These are phyloP conservation scores for Pseudoips prasinana DNA, from an alignment of 2,888 invertebrate genomes.

Conservation along the genomic window DNA sequence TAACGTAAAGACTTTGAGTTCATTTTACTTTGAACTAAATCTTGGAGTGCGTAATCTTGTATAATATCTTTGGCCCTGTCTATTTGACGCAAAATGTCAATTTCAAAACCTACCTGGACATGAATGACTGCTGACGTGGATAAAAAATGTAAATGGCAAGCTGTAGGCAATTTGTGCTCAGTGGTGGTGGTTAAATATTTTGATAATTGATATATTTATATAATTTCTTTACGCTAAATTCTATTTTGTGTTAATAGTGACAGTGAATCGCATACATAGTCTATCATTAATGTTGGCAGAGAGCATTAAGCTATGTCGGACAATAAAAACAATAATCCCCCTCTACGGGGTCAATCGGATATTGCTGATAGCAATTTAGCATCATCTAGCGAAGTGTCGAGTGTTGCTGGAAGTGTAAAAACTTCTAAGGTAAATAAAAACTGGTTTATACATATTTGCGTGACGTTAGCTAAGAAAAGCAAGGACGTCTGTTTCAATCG, in stretches of 20 bases:
- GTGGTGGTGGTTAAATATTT: constrained; percentile 67
- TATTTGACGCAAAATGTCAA: too few species aligned
- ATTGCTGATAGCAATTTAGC: constrained; percentile 59
- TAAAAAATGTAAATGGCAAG: constrained; percentile 34
- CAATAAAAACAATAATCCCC: constrained; percentile 63
- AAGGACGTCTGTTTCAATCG: constrained; percentile 24
- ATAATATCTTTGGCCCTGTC: too few species aligned
- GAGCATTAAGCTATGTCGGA: constrained; percentile 66
- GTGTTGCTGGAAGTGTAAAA: constrained; percentile 61
- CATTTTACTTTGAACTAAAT: too few species aligned
- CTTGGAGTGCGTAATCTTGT: too few species aligned
- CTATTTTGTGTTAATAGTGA: constrained; percentile 22
- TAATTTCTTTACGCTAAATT: constrained; percentile 13
- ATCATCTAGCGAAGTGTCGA: constrained; percentile 56
- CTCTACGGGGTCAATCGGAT: constrained; percentile 57
- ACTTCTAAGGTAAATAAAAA: constrained; percentile 54
- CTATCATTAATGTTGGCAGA: constrained; percentile 63
- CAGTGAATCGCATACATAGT: constrained; percentile 23
- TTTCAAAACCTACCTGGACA: background rate
- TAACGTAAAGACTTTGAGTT: too few species aligned
- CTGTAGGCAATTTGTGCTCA: constrained; percentile 44
- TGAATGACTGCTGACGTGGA: constrained; percentile 41
- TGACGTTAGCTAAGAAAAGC: constrained; percentile 6
- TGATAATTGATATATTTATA: constrained; percentile 28
- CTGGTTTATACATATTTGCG: constrained; percentile 5